Evolutionary conservation across 2,113 vertebrate species (phyloP), one percentile per base, ranked within the genome.

Genomic region (Myiopsitta monachus): DNA sequence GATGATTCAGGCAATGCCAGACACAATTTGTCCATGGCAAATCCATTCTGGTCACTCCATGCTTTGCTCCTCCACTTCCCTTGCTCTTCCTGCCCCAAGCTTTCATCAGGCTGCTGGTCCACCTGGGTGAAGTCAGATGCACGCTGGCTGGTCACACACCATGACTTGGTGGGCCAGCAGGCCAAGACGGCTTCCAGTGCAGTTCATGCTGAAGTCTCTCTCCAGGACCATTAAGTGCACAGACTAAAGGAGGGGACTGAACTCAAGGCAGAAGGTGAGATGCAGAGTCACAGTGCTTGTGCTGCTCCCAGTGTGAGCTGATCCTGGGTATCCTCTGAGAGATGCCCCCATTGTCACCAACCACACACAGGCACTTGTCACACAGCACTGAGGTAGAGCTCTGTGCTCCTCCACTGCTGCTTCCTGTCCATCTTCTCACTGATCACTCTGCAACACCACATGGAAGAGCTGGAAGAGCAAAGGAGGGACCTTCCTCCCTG

Each of bases 351-450:
- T 11, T 3, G 27, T 26, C 27, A 49, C 31, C 43, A 17, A 7
- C 27, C 6, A 3, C 22, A 16, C 31, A n/a, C 33, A 59, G 4
- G n/a, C 3, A 1, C 54, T 47, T 3, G 0, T n/a, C 49, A 39
- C 2, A 0, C 16, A 8, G 76, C 1, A 1, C 41, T 3, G 0
- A 49, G 22, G 83, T 3, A 23, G 31, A 23, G 57, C 7, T 6
- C 57, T 0, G 0, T 49, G 55, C 55, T 52, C 51, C 54, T 36
- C 26, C 4, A 0, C 31, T 1, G 22, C 44, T 31, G 39, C 62
- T 8, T 12, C 9, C 7, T 0, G 2, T 54, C 52, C 46, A 6
- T 14, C 79, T 43, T 47, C 46, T 47, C 3, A 1, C 26, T 6
- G 21, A 33, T 11, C 0, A 0, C 24, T 30, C 46, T 52, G n/a